Conservation (phyloP, 2,113 vertebrate species). For the Xenus cinereus region DNA sequence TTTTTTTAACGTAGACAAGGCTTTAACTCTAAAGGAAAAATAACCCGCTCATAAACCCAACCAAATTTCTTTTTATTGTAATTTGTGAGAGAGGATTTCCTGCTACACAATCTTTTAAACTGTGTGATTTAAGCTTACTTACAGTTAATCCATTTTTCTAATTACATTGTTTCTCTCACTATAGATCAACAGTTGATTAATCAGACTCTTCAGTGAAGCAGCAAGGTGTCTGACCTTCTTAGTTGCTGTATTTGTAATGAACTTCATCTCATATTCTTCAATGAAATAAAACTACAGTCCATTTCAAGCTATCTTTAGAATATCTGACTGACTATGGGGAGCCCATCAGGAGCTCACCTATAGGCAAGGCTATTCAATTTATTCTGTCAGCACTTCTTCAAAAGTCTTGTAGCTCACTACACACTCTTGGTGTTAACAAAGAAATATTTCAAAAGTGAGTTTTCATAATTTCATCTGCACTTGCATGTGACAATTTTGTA, state of each 20-base stretch:
- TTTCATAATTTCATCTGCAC: neutral
- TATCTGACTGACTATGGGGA: neutral
- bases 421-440: neutral
- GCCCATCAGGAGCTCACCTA: neutral
- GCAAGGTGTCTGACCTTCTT: conserved; percentile 19
- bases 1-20: neutral
- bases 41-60: neutral
- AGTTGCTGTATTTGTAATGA: neutral
- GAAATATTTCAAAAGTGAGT: neutral
- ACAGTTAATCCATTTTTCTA: conserved; percentile 46
- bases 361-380: neutral
- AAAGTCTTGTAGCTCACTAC: neutral
- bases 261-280: neutral
- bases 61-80: neutral
- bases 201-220: neutral
- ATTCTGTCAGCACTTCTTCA: neutral
- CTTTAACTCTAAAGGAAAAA: neutral
- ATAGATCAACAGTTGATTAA: conserved; percentile 48
- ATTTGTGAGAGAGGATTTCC: neutral
- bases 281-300: neutral
- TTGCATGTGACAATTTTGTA: neutral
- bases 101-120: neutral
- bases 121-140: neutral
- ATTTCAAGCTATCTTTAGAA: neutral
- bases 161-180: conserved; percentile 41